These are phyloP conservation scores for Sitophilus oryzae DNA, from an alignment of 1,140 invertebrate genomes.

Conservation along the genomic window DNA sequence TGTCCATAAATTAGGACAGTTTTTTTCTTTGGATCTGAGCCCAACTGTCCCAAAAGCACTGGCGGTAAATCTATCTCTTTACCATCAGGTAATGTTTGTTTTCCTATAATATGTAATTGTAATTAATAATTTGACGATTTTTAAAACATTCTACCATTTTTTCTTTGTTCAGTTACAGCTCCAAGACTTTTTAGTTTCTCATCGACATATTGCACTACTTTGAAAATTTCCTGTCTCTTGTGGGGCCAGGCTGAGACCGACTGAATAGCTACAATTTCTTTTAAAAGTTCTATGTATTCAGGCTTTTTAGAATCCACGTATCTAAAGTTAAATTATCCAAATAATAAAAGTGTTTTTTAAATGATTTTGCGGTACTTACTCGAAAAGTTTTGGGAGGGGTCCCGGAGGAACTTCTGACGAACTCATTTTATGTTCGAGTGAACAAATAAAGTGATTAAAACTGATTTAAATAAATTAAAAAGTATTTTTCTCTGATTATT, in stretches of 20 bases:
- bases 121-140: not conserved
- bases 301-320: constrained; percentile 72
- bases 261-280: constrained; percentile 86
- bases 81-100: constrained; percentile 68
- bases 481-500: no score
- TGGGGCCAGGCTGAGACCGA: constrained; percentile 93
- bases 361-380: constrained; percentile 4
- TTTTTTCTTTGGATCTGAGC: constrained; percentile 79
- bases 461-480: no score
- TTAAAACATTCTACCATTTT: constrained; percentile 57
- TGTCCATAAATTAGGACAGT: constrained; percentile 95
- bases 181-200: constrained; percentile 71
- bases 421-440: no score
- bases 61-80: constrained; percentile 75
- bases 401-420: not conserved
- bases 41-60: constrained; percentile 78
- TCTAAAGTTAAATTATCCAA: constrained; percentile 45
- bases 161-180: constrained; percentile 65
- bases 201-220: constrained; percentile 77
- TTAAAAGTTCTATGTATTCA: constrained; percentile 73
- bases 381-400: constrained; percentile 3
- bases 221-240: constrained; percentile 62
- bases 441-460: no score
- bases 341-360: constrained; percentile 1
- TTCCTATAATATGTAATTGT: constrained; percentile 23